Evolutionary conservation across 2,888 invertebrate species (phyloP).

Genomic region (Drosophila hawaiiensis): DNA sequence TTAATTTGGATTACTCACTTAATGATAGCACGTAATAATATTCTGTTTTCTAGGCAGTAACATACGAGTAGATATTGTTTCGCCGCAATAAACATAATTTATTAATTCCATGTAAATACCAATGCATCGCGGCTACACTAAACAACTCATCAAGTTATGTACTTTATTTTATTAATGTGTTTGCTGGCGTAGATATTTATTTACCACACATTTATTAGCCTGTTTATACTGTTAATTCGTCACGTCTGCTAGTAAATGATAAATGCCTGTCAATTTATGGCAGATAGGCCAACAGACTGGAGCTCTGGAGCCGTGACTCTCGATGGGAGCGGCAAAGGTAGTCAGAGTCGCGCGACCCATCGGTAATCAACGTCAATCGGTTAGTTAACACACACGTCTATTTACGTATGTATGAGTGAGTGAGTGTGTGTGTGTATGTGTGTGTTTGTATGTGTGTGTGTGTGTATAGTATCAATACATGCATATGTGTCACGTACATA

Average conservation of each 20-base stretch:
- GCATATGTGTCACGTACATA: slow-evolving; percentile 70
- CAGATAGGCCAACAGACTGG: slow-evolving; percentile 8
- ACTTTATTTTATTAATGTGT: slow-evolving; percentile 16
- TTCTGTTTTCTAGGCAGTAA: background rate
- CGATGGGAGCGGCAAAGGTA: slow-evolving; percentile 40
- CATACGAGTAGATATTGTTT: background rate
- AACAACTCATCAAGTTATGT: slow-evolving; percentile 7
- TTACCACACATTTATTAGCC: slow-evolving; percentile 57
- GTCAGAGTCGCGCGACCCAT: slow-evolving; percentile 75
- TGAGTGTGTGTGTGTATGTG: slow-evolving; percentile 14
- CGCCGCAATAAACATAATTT: background rate
- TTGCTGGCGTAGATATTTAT: slow-evolving; percentile 25
- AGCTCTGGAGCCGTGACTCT: background rate
- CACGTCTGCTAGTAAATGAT: slow-evolving; percentile 68
- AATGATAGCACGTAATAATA: background rate
- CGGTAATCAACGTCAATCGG: slow-evolving; percentile 71
- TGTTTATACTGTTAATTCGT: slow-evolving; percentile 68
- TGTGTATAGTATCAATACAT: slow-evolving; percentile 2
- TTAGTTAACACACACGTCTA: slow-evolving; percentile 56
- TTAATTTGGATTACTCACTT: background rate
- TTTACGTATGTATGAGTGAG: slow-evolving; percentile 1
- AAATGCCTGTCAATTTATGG: slow-evolving; percentile 73
- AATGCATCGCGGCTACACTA: background rate
- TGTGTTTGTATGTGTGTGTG: slow-evolving; percentile 20
- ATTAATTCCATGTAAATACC: background rate